Conservation (phyloP, 2,888 invertebrate genomes). For the Aphidoletes aphidimyza region DNA sequence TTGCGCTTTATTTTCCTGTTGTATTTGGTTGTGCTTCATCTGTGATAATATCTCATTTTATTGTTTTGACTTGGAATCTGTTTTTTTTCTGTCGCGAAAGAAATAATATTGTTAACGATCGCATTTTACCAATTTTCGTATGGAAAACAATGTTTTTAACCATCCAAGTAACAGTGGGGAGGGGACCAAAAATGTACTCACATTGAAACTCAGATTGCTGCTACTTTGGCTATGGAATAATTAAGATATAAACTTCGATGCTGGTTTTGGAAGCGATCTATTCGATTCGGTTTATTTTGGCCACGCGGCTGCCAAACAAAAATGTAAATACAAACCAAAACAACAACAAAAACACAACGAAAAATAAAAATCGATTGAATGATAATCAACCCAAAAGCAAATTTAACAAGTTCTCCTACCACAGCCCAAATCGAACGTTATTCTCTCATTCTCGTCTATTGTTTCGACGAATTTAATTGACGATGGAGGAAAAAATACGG, state of each 20-base stretch:
- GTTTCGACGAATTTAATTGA: not conserved
- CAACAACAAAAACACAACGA: no score
- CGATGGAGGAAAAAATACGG: no score
- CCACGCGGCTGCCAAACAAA: not conserved
- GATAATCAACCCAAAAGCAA: conserved; percentile 1
- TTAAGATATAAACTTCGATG: conserved; percentile 23
- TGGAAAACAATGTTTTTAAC: no score
- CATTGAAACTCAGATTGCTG: not conserved
- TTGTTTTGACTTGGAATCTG: conserved; percentile 34
- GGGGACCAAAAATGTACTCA: not conserved
- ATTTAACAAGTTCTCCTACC: not conserved
- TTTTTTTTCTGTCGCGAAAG: no score
- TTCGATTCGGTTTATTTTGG: no score
- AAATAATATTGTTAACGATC: conserved; percentile 40
- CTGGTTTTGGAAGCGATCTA: not conserved
- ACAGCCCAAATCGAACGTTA: not conserved
- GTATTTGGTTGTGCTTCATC: not conserved
- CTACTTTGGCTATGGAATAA: conserved; percentile 24
- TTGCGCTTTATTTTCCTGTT: not conserved
- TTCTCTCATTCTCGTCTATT: not conserved
- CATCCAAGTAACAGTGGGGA: no score
- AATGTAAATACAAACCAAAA: conserved; percentile 46
- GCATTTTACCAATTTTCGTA: not conserved
- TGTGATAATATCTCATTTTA: conserved; percentile 53
- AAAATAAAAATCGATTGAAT: conserved; percentile 12